Conservation (phyloP, 2,888 invertebrate genomes). For the Xylota sylvarum region DNA sequence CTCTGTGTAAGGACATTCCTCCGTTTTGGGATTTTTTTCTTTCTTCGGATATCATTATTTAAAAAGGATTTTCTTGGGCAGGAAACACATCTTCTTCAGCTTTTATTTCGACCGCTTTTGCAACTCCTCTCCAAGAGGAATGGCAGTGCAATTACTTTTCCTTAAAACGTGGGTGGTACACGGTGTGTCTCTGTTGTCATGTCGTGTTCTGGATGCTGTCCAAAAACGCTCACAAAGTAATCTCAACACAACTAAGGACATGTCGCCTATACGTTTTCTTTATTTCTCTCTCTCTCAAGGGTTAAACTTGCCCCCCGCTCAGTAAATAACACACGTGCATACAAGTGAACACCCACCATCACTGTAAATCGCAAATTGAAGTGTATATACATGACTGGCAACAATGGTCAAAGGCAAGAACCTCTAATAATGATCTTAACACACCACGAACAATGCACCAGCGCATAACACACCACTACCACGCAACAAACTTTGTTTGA, state of each 20-base stretch:
- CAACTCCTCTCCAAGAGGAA: slow-evolving; percentile 14
- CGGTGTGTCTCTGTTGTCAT: slow-evolving; percentile 59
- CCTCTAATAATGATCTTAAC: slow-evolving; percentile 68
- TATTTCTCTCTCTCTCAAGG: slow-evolving; percentile 4
- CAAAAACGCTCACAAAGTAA: slow-evolving; percentile 65
- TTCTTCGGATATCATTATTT: slow-evolving; percentile 72
- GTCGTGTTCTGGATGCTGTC: slow-evolving; percentile 68
- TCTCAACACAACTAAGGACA: slow-evolving; percentile 38
- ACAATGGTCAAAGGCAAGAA: slow-evolving; percentile 64
- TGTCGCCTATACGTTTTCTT: slow-evolving; percentile 31
- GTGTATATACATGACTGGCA: slow-evolving; percentile 65
- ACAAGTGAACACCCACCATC: slow-evolving; percentile 18
- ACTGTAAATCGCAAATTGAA: slow-evolving; percentile 62
- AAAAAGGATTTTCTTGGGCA: slow-evolving; percentile 71
- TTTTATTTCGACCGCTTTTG: slow-evolving; percentile 38
- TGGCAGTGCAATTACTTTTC: slow-evolving; percentile 69
- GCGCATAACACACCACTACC: slow-evolving; percentile 49
- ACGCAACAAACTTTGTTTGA: slow-evolving; percentile 64
- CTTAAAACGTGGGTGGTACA: slow-evolving; percentile 29
- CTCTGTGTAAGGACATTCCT: slow-evolving; percentile 21
- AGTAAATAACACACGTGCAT: slow-evolving; percentile 33
- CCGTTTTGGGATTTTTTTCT: slow-evolving; percentile 45
- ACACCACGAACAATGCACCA: slow-evolving; percentile 61
- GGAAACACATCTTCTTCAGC: slow-evolving; percentile 63
- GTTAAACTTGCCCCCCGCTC: slow-evolving; percentile 26